Conservation (phyloP, 37 sponge, comb jelly and placozoan genomes). For the Cladorhizidae sp. region DNA sequence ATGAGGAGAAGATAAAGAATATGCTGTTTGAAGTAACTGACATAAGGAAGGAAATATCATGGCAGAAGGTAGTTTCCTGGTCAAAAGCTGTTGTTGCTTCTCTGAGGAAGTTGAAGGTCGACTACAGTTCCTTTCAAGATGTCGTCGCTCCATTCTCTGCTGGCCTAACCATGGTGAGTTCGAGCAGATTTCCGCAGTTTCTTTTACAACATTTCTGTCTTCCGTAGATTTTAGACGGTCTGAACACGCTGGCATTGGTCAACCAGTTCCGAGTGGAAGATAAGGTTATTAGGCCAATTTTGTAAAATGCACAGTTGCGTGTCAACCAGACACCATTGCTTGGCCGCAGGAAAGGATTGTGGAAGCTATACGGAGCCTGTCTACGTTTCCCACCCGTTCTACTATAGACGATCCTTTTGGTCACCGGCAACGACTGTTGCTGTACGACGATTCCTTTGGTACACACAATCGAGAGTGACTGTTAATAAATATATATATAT, state of each 20-base stretch:
- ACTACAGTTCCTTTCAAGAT: slow-evolving; percentile 21
- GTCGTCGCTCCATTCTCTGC: slow-evolving; percentile 34
- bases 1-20: not conserved
- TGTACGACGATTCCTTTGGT: not conserved
- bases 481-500: not conserved
- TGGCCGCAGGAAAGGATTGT: not conserved
- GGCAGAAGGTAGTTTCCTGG: slow-evolving; percentile 18
- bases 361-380: not conserved
- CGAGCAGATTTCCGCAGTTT: not conserved
- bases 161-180: slow-evolving; percentile 16
- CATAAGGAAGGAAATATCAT: not conserved
- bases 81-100: slow-evolving; percentile 22
- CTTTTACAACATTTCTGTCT: not conserved
- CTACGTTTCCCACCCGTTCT: not conserved
- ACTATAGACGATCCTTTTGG: not conserved
- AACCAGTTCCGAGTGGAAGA: not conserved
- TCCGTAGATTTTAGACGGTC: slow-evolving; percentile 16
- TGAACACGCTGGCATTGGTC: slow-evolving; percentile 1
- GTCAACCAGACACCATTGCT: not conserved
- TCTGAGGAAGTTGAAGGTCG: slow-evolving; percentile 13
- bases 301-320: not conserved
- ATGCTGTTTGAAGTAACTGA: not conserved
- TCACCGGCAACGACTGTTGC: not conserved
- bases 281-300: not conserved
- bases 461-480: not conserved